A percentile compares a stretch with the other conserved stretches of the same genome.
Evolutionary conservation across 2,797 vertebrate genomes (phyloP).

Genomic region (Emydoidea blandingii): DNA sequence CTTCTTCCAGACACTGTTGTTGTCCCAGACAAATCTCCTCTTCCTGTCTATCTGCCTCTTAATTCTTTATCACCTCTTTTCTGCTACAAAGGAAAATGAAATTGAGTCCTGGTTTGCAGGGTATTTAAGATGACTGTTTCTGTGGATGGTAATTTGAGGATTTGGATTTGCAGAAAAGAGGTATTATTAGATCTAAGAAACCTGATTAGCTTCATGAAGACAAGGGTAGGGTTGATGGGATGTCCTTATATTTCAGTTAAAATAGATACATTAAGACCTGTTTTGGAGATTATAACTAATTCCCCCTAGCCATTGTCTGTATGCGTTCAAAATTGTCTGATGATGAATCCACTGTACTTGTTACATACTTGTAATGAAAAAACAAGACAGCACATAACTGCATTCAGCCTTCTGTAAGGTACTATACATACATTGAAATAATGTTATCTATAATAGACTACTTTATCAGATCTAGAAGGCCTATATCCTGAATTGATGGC

Average conservation of each 20-base stretch:
- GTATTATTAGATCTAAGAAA: background rate
- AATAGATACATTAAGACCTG: background rate
- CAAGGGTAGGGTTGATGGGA: background rate
- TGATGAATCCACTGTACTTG: background rate
- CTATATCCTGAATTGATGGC: background rate
- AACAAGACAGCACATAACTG: background rate
- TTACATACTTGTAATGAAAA: background rate
- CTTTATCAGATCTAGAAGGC: background rate
- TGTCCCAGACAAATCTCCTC: constrained; percentile 56
- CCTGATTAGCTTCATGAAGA: background rate
- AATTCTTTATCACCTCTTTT: background rate
- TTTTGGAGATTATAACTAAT: background rate
- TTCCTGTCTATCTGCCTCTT: constrained; percentile 50
- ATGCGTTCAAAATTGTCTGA: background rate
- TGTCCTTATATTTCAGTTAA: background rate
- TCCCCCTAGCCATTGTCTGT: background rate
- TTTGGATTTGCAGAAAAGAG: background rate
- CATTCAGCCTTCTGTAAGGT: background rate
- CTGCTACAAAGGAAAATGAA: background rate
- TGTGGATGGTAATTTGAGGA: background rate
- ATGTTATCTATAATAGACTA: background rate
- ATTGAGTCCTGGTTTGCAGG: background rate
- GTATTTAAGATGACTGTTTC: background rate
- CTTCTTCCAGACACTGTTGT: constrained; percentile 29
- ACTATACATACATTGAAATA: background rate